Conservation (phyloP, 2,797 vertebrate species). For the Clamator glandarius region DNA sequence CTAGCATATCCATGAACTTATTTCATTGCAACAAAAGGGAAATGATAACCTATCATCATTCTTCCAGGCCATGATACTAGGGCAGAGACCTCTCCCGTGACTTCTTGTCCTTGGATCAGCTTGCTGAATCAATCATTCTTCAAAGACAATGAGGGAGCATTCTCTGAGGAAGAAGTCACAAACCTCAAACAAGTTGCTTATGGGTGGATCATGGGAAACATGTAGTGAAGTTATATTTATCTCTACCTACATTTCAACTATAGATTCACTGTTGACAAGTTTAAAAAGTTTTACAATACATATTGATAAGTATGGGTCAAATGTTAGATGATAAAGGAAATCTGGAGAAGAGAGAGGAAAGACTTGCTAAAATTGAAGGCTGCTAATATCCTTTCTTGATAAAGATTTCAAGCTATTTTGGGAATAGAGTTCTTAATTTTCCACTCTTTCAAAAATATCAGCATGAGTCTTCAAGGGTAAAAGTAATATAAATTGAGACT, state of each 20-base stretch:
- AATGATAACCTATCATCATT: conserved; percentile 40
- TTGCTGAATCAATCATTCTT: conserved; percentile 51
- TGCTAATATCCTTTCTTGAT: conserved; percentile 55
- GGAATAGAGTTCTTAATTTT: conserved; percentile 6
- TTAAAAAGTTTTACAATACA: conserved; percentile 70
- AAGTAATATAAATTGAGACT: background rate
- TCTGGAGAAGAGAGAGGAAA: conserved; percentile 47
- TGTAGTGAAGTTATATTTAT: conserved; percentile 75
- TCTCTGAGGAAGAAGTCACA: conserved; percentile 63
- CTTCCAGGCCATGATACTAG: conserved; percentile 31
- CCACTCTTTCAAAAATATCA: background rate
- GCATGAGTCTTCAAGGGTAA: background rate
- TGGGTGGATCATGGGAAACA: conserved; percentile 75
- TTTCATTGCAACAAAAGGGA: conserved; percentile 47
- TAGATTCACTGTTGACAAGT: conserved; percentile 73
- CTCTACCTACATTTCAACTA: conserved; percentile 62
- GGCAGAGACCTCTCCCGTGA: conserved; percentile 48
- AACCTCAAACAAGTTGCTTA: conserved; percentile 46
- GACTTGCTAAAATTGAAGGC: conserved; percentile 51
- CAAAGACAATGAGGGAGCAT: conserved; percentile 46
- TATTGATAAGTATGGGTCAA: conserved; percentile 75
- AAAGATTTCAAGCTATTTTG: conserved; percentile 46
- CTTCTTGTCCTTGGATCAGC: conserved; percentile 34
- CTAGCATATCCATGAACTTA: conserved; percentile 7
- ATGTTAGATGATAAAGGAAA: conserved; percentile 71